A percentile compares a stretch with the other conserved stretches of the same genome.
These are phyloP conservation scores for Argyrosomus regius DNA, from an alignment of 2,797 vertebrate species.

Conservation along the genomic window DNA sequence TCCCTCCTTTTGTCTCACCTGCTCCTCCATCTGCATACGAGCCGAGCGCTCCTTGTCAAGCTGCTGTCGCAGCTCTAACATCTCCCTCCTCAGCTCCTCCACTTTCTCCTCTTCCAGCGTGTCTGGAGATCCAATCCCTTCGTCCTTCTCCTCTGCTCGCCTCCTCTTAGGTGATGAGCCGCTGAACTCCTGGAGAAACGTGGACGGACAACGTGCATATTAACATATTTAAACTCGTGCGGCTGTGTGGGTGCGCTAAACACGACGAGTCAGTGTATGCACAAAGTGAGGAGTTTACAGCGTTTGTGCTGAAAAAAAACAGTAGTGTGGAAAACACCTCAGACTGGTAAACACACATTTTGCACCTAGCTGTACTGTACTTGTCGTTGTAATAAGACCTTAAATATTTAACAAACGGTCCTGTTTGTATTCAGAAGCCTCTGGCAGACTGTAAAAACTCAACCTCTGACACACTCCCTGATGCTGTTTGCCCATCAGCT, in stretches of 20 bases:
- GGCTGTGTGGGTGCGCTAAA: background rate
- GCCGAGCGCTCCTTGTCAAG: conserved; percentile 83
- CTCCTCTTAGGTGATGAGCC: conserved; percentile 91
- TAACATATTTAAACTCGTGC: background rate
- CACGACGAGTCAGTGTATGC: background rate
- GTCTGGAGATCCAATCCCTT: conserved; percentile 90
- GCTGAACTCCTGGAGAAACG: conserved; percentile 88
- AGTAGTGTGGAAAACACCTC: background rate
- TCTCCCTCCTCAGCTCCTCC: conserved; percentile 77
- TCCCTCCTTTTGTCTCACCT: conserved; percentile 63
- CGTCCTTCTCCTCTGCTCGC: conserved; percentile 92
- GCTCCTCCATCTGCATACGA: conserved; percentile 81
- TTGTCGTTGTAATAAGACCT: conserved; percentile 6
- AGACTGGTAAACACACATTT: conserved; percentile 5
- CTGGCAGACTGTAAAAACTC: background rate
- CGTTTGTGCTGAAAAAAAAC: background rate
- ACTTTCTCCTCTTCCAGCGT: conserved; percentile 80
- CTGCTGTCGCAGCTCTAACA: conserved; percentile 79
- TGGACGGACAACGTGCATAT: background rate
- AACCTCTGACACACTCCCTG: background rate
- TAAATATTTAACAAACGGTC: background rate
- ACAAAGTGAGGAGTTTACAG: background rate
- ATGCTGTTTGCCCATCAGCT: background rate
- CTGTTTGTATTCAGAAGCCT: background rate
- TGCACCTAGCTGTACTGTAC: background rate